These are phyloP conservation scores for Archocentrus centrarchus DNA, from an alignment of 2,113 vertebrate species.

Conservation along the genomic window DNA sequence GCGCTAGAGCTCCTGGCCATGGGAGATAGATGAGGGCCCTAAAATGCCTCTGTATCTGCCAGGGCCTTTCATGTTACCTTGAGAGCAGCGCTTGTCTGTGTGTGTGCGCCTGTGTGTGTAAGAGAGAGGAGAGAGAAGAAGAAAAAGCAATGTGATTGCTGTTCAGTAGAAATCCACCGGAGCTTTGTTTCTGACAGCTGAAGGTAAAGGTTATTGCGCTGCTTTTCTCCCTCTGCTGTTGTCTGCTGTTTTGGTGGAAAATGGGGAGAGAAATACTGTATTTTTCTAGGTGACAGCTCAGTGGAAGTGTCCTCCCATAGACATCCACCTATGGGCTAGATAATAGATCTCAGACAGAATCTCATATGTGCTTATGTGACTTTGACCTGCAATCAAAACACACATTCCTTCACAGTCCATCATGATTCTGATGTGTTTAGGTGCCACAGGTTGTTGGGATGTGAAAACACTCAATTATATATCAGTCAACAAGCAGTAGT, in stretches of 20 bases:
- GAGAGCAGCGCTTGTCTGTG: slow-evolving; percentile 47
- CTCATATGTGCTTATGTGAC: not conserved
- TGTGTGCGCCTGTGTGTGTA: not conserved
- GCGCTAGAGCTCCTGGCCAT: slow-evolving; percentile 82
- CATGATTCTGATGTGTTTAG: not conserved
- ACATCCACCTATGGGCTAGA: slow-evolving; percentile 19
- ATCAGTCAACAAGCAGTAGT: not conserved
- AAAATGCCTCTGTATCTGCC: slow-evolving; percentile 81
- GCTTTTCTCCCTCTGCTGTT: slow-evolving; percentile 32
- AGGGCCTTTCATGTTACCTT: slow-evolving; percentile 81
- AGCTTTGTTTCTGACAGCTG: slow-evolving; percentile 71
- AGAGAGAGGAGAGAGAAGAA: not conserved
- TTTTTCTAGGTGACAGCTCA: slow-evolving; percentile 33
- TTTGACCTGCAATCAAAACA: slow-evolving; percentile 21
- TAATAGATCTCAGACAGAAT: slow-evolving; percentile 14
- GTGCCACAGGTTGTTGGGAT: fast-evolving
- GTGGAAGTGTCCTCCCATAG: slow-evolving; percentile 47
- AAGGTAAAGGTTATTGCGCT: slow-evolving; percentile 77
- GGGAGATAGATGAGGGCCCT: slow-evolving; percentile 82
- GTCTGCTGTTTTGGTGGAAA: slow-evolving; percentile 41
- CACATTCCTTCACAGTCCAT: not conserved
- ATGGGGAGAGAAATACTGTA: slow-evolving; percentile 37
- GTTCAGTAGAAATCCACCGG: slow-evolving; percentile 61
- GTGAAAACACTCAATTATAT: not conserved
- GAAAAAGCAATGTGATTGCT: slow-evolving; percentile 67